Conservation (phyloP, 2,797 vertebrate genomes). For the Cyclopterus lumpus region DNA sequence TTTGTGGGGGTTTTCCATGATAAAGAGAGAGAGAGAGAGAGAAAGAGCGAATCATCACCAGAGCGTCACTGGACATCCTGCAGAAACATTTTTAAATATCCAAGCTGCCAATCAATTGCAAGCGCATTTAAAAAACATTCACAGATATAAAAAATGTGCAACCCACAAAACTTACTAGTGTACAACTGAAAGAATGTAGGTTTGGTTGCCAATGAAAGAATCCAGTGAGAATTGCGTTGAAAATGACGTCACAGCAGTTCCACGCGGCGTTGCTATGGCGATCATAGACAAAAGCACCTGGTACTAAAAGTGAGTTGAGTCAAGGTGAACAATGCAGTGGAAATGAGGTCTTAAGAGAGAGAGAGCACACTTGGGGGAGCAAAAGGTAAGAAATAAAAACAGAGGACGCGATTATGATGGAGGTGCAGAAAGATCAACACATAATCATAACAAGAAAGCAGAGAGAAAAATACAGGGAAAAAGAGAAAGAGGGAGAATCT, state of each 20-base stretch:
- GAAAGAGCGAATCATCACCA: neutral
- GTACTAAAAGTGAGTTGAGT: neutral
- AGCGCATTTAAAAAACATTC: too few species aligned
- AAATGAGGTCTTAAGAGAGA: neutral
- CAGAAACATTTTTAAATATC: neutral
- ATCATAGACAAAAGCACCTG: neutral
- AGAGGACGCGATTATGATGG: neutral
- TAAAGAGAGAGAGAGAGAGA: too few species aligned
- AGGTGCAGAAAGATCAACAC: neutral
- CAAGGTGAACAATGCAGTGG: accelerated
- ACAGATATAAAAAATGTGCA: too few species aligned
- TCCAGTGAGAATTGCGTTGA: neutral
- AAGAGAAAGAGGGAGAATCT: conserved; percentile 35
- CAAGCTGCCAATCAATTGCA: neutral
- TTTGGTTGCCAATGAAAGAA: neutral
- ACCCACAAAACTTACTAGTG: too few species aligned
- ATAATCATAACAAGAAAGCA: conserved; percentile 15
- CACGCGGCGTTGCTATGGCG: neutral
- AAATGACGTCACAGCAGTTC: neutral
- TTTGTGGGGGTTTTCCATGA: neutral
- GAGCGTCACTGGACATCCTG: too few species aligned
- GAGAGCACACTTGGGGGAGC: neutral
- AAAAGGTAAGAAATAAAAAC: neutral
- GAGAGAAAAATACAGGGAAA: conserved; percentile 8
- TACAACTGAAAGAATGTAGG: accelerated